Conservation (phyloP, 2,797 vertebrate species). For the Gastrophryne carolinensis region DNA sequence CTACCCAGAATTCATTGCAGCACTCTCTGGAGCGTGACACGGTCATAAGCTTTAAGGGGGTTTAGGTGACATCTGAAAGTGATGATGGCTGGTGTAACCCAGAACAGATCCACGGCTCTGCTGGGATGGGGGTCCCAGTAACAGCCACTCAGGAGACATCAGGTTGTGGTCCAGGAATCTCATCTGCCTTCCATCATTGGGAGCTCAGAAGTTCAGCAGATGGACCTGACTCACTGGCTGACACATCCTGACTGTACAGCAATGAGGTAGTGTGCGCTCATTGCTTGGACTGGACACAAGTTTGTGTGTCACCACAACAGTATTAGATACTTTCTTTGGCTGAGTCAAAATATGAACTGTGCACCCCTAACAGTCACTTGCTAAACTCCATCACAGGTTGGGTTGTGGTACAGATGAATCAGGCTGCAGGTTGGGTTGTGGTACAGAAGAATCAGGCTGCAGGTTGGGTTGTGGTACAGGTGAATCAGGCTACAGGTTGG, state of each 20-base stretch:
- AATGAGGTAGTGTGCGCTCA: background rate
- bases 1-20: background rate
- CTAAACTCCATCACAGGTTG: no score
- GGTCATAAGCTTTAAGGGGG: background rate
- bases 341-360: background rate
- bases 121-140: background rate
- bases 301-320: background rate
- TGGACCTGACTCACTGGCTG: conserved; percentile 22
- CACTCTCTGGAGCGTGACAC: background rate
- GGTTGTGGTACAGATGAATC: no score
- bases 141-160: background rate
- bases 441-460: no score
- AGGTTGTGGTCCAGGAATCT: background rate
- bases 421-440: no score
- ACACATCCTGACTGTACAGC: conserved; percentile 31
- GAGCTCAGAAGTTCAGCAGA: background rate
- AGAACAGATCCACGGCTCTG: background rate
- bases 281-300: background rate
- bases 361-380: no score
- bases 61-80: background rate
- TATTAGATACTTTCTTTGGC: background rate
- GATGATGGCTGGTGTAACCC: background rate
- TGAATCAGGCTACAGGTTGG: no score
- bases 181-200: background rate
- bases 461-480: no score